Percentiles rank a stretch among this genome's conserved stretches.
Evolutionary conservation across 2,797 vertebrate genomes (phyloP).

Genomic region (Pangasius mekongensis): DNA sequence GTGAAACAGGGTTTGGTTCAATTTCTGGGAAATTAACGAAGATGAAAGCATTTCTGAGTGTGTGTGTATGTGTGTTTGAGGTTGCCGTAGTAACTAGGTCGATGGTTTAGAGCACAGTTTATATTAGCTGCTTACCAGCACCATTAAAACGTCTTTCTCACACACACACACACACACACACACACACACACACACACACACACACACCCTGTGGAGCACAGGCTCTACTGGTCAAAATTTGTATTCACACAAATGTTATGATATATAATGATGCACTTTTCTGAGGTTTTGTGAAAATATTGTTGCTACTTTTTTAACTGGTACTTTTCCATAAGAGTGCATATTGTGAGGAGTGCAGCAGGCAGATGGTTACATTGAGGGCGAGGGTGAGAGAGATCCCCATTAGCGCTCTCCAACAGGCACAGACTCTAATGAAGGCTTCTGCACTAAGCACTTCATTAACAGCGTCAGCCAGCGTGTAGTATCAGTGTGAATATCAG

Average conservation of each 20-base stretch:
- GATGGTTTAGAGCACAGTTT: conserved; percentile 33
- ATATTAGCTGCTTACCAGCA: conserved; percentile 14
- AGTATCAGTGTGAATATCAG: background rate
- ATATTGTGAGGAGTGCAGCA: background rate
- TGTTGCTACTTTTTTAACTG: background rate
- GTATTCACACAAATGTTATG: background rate
- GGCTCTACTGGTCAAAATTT: background rate
- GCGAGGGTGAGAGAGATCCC: background rate
- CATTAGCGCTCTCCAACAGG: conserved; percentile 24
- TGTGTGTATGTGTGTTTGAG: background rate
- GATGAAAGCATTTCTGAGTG: conserved; percentile 22
- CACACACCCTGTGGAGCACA: too few relatives aligned
- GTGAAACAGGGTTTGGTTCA: background rate
- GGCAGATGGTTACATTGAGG: conserved; percentile 9
- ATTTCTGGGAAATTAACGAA: conserved; percentile 33
- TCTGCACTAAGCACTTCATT: conserved; percentile 18
- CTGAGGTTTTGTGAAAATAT: background rate
- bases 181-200: background rate
- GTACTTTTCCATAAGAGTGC: background rate
- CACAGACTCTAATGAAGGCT: conserved; percentile 23
- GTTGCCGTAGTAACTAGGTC: conserved; percentile 27
- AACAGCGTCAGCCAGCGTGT: background rate
- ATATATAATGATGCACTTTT: background rate
- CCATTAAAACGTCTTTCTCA: background rate
- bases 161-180: background rate